A percentile compares a stretch with the other conserved stretches of the same genome.
Evolutionary conservation across 2,888 invertebrate genomes (phyloP).

Genomic region (Myopa tessellatipennis): DNA sequence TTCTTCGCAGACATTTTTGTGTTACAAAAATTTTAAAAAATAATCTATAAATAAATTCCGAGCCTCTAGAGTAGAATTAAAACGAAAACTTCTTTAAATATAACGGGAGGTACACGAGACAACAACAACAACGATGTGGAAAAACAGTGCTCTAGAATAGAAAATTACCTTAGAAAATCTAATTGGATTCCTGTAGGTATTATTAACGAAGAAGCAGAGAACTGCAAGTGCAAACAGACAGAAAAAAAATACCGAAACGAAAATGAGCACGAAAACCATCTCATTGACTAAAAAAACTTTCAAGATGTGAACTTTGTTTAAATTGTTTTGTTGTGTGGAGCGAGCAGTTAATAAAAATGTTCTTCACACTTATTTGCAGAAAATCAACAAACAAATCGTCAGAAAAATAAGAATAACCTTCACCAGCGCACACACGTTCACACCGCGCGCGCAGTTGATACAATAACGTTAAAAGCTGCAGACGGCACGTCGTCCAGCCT

Average conservation of each 20-base stretch:
- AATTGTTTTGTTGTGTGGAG: not conserved
- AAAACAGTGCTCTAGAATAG: slow-evolving; percentile 15
- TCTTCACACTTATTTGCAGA: slow-evolving; percentile 15
- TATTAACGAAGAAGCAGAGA: not conserved
- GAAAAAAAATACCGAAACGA: not conserved
- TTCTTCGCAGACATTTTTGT: slow-evolving; percentile 27
- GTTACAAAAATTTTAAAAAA: slow-evolving; percentile 29
- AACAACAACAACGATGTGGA: slow-evolving; percentile 18
- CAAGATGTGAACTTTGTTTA: not conserved
- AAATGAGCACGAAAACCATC: not conserved
- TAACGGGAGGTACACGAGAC: not conserved
- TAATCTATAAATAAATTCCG: slow-evolving; percentile 36
- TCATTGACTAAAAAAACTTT: not conserved
- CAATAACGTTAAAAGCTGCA: slow-evolving; percentile 30
- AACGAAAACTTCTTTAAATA: not conserved
- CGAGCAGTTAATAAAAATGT: not conserved
- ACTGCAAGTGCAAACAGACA: not conserved
- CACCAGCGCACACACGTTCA: not conserved
- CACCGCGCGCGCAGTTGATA: slow-evolving; percentile 14
- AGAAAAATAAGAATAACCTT: not conserved
- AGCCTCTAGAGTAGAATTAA: slow-evolving; percentile 15
- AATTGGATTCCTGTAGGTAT: slow-evolving; percentile 18
- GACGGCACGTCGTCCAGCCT: slow-evolving; percentile 27
- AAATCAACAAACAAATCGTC: not conserved
- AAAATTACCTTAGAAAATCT: slow-evolving; percentile 15